phyloP scores from a whole-genome alignment of 30 jellyfish, hydroid and myxozoan genomes.

The Sanderia malayensis region DNA sequence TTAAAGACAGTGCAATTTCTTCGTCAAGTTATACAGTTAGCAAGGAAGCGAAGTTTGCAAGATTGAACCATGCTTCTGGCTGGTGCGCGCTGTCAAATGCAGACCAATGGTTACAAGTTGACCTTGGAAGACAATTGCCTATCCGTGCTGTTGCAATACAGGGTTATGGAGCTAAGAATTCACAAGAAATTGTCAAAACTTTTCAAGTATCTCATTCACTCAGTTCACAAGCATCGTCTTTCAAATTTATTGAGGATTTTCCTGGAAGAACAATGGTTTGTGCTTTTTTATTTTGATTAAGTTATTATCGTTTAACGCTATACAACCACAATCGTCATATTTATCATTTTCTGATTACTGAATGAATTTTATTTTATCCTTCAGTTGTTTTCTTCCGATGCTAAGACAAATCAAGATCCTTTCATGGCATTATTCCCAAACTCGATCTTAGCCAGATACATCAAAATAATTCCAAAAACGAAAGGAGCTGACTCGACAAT shows the following conservation, averaged over 20 bases:
- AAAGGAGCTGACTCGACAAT: constrained; percentile 15
- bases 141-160: constrained; percentile 13
- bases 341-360: not conserved
- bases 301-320: not conserved
- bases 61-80: constrained; percentile 8
- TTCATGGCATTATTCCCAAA: constrained; percentile 7
- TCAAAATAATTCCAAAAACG: constrained; percentile 9
- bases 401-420: constrained; percentile 29
- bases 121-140: constrained; percentile 9
- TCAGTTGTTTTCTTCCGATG: constrained; percentile 1
- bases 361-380: not conserved
- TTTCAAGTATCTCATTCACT: constrained; percentile 10
- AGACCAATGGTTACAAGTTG: constrained; percentile 29
- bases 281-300: not conserved
- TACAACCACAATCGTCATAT: not conserved
- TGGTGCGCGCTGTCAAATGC: constrained; percentile 38
- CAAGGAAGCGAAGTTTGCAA: constrained; percentile 30
- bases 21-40: constrained; percentile 3
- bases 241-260: constrained; percentile 3
- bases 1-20: constrained; percentile 10
- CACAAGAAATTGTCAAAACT: constrained; percentile 6
- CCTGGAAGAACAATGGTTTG: constrained; percentile 29
- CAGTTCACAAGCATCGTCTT: constrained; percentile 1
- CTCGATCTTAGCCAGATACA: not conserved
- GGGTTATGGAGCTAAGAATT: constrained; percentile 18